Percentiles rank a stretch among this genome's conserved stretches.
phyloP scores from a whole-genome alignment of 2,888 invertebrate genomes.

The Oasisia sp. region DNA sequence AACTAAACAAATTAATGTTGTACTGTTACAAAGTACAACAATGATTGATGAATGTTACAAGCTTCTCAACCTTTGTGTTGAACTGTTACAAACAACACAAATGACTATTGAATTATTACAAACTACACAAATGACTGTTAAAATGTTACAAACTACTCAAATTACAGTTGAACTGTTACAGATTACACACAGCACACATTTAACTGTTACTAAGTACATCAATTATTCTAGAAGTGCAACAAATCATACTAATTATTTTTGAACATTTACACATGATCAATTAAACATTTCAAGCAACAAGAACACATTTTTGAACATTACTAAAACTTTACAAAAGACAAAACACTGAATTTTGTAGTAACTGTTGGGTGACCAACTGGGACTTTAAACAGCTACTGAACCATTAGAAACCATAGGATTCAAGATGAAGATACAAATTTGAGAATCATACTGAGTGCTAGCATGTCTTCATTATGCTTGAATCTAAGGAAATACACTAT shows the following conservation, averaged over 20 bases:
- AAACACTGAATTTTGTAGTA: neutral
- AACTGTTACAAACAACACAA: neutral
- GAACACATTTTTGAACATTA: too few species aligned
- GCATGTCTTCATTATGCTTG: neutral
- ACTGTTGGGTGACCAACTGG: neutral
- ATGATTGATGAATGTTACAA: neutral
- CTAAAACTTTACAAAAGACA: neutral
- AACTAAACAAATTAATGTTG: neutral
- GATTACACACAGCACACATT: neutral
- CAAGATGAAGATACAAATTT: neutral
- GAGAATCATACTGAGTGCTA: neutral
- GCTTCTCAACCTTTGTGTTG: neutral
- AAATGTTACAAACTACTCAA: neutral
- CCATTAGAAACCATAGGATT: neutral
- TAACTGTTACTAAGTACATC: neutral
- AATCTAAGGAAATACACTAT: neutral
- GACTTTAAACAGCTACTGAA: neutral
- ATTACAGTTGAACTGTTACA: neutral
- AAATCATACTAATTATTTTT: neutral
- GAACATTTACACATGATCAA: neutral
- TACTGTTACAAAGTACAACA: neutral
- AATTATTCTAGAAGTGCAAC: neutral
- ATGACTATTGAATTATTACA: neutral
- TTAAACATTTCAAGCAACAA: too few species aligned
- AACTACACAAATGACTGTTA: neutral